Base-by-base conservation (phyloP, 2,113 vertebrate genomes). In the Hiodon alosoides region DNA sequence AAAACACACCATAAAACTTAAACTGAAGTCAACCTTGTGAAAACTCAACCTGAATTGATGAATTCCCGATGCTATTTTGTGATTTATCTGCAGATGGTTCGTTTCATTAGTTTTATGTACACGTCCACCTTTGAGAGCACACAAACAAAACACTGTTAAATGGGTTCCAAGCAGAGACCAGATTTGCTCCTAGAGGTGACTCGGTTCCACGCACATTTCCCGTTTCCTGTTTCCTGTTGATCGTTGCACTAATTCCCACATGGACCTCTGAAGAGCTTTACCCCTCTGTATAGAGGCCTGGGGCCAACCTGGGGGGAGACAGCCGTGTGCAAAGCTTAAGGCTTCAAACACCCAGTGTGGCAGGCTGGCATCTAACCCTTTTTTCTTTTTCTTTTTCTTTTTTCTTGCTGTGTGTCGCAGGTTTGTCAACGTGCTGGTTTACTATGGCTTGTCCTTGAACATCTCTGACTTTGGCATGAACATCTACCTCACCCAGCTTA, bases 341-440 rank as follows among this genome's bases (percentile, higher is more conserved):
- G 47, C 52, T 58, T 5, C 46, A 17, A 11, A 4, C 55, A 13
- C 4, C 9, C 16, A 17, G 48, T 62, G 50, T 64, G 48, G 53
- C 14, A n/a, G 11, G 10, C 60, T 53, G 14, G 65, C 48, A 64
- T 16, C 64, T 10, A 48, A 17, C 9, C 9, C 53, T 51, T 0
- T 59, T 2, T 14, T 72, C 51, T 14, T 50, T 8, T 57, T 11
- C 2, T 14, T 14, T 6, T 5, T 31, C 5, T 51, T 14, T 1
- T 9, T 2, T 7, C 0, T 3, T n/a, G 3, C 13, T 5, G 7
- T 8, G 52, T 50, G n/a, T 66, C 73, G 6, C 79, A 85, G 85
- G 81, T 91, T 90, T 7, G 85, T 92, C 79, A 92, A 91, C 2
- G 88, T 91, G 69, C 91, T 94, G 0, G 89, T 91, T 75, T 95